Conservation (phyloP, 1,140 invertebrate species). For the Lamellibrachia luymesi region DNA sequence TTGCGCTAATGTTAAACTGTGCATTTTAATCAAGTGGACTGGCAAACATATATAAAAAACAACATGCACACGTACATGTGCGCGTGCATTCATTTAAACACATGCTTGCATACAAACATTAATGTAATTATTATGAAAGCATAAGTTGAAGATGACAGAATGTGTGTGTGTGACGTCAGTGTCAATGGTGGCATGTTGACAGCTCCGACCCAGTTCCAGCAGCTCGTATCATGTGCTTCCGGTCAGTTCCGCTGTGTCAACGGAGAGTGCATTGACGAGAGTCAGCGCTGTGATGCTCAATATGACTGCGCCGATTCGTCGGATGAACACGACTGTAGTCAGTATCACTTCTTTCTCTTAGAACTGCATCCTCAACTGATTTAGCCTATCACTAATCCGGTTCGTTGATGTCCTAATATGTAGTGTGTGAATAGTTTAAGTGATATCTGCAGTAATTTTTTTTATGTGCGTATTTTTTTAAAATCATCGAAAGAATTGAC, state of each 20-base stretch:
- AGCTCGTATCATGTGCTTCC: constrained; percentile 28
- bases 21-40: background rate
- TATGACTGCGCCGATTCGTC: constrained; percentile 77
- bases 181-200: background rate
- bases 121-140: background rate
- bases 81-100: background rate
- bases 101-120: background rate
- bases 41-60: background rate
- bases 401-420: no score
- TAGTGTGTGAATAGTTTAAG: no score
- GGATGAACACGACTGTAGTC: constrained; percentile 14
- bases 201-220: background rate
- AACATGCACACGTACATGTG: background rate
- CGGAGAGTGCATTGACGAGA: constrained; percentile 68
- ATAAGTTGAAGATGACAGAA: background rate
- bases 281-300: constrained; percentile 78
- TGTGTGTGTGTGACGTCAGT: background rate
- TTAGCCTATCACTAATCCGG: background rate
- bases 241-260: constrained; percentile 61
- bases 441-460: no score
- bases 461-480: no score
- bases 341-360: background rate
- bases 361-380: background rate
- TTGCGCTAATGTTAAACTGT: background rate
- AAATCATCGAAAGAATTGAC: no score